Base-by-base conservation (phyloP, 2,888 invertebrate species). In the Busseola fusca region DNA sequence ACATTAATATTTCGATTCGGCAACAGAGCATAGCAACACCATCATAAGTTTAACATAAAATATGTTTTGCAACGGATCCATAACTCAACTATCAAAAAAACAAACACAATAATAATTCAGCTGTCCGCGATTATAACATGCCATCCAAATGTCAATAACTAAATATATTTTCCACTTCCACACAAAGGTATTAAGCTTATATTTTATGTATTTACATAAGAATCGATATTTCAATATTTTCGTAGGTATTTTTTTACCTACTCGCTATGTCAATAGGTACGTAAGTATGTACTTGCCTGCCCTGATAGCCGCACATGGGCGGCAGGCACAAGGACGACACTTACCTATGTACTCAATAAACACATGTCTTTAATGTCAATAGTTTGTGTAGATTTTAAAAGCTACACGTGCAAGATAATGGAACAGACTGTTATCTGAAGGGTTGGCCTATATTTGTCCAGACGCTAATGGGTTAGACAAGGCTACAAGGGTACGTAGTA, bases 311-410 rank as follows among this genome's bases (percentile, higher is more conserved):
- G 6, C 30, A 34, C 40, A n/a, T 52, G 40, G 69, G 25, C 40
- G 25, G 7, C 37, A n/a, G 25, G n/a, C n/a, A 64, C 80, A 77
- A 80, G 77, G 80, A 65, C 80, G 64, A 18, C 3, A 16, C 27
- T 0, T 77, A 16, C 27, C 0, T 77, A 54, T 74, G 62, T 80
- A 57, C 77, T 64, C 16, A 57, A 65, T 37, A 65, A 69, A 63
- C 69, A 75, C 62, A 74, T 57, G 68, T 56, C 72, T 66, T 18
- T 25, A n/a, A 80, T 54, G 80, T 80, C 64, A 78, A 80, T 75
- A 78, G 74, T 80, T 50, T 69, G 65, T 69, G 56, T 50, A 40
- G 42, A 48, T 70, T n/a, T 56, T 59, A 63, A 60, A 79, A 50
- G 18, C n/a, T 34, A 63, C 80, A 76, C 80, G 80, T 79, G 76